Evolutionary conservation across 1,140 invertebrate genomes (phyloP), one percentile per base, ranked within the genome.

Genomic region (Magallana gigas): DNA sequence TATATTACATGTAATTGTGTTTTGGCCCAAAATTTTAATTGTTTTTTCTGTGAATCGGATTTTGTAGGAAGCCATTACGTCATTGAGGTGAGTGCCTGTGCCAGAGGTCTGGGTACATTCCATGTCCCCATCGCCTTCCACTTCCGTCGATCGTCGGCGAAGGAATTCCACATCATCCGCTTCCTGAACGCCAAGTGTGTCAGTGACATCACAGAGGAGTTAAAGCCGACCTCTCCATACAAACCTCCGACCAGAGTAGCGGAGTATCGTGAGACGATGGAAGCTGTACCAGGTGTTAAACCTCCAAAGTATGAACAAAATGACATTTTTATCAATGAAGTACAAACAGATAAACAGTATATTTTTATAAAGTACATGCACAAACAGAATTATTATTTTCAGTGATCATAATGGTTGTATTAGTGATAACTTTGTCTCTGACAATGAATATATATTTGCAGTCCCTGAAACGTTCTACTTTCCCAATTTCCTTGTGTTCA

Each of bases 111-210:
- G 1, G 91, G 91, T 12, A 92, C 83, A 83, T 91, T 87, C 84
- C 90, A 92, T 57, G 80, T 86, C 5, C 91, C 91, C 16, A 9
- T 92, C 5, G 90, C 89, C 12, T 91, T 92, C 64, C 90, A 90
- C 64, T 88, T 92, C 36, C 36, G 83, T 6, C 14, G 16, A 58
- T 57, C 12, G 16, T 29, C 76, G 14, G 68, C 84, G 8, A 85
- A 71, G 57, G 89, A 87, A 36, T 91, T 91, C 80, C 88, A 91
- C 59, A 89, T 91, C 36, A 87, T 92, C 16, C 85, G 87, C 36
- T 92, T 86, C 56, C 23, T 91, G 14, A 82, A 88, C 14, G 89
- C 89, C 62, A 90, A 85, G 71, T 92, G 91, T 85, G 83, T 85
- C 29, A 92, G 88, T 58, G 71, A 64, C 9, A 76, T 89, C 4